Evolutionary conservation across 2,888 invertebrate genomes (phyloP).

Genomic region (Pandemis cinnamomeana): DNA sequence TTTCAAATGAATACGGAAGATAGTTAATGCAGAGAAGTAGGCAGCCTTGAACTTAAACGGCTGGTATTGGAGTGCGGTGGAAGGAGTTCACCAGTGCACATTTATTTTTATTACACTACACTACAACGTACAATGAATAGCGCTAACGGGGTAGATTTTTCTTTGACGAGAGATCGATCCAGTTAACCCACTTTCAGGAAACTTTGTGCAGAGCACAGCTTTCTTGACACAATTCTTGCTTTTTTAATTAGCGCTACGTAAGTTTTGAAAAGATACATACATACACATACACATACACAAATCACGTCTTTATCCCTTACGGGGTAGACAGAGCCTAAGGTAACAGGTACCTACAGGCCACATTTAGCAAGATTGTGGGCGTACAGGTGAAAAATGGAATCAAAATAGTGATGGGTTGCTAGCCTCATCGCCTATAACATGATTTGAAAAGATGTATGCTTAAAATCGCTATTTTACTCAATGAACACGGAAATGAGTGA

Average conservation of each 20-base stretch:
- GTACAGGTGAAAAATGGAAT: too few relatives aligned
- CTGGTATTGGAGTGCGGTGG: neutral
- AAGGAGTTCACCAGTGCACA: neutral
- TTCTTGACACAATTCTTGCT: neutral
- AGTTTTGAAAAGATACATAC: neutral
- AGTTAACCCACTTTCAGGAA: constrained; percentile 9
- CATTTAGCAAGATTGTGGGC: too few relatives aligned
- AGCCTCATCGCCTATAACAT: too few relatives aligned
- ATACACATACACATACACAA: too few relatives aligned
- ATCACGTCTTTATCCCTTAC: too few relatives aligned
- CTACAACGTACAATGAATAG: neutral
- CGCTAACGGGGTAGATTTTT: neutral
- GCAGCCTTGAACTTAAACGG: neutral
- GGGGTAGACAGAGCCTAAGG: too few relatives aligned
- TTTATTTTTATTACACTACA: neutral
- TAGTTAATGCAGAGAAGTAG: constrained; percentile 12
- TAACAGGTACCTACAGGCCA: too few relatives aligned
- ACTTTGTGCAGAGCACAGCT: constrained; percentile 4
- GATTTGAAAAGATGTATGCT: neutral
- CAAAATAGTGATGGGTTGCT: too few relatives aligned
- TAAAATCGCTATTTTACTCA: too few relatives aligned
- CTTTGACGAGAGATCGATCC: constrained; percentile 8
- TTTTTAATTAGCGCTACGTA: neutral
- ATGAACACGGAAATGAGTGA: too few relatives aligned
- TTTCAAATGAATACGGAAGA: constrained; percentile 13